Base-by-base conservation (phyloP, 2,888 invertebrate species). In the Scelioninae gen. 2 region DNA sequence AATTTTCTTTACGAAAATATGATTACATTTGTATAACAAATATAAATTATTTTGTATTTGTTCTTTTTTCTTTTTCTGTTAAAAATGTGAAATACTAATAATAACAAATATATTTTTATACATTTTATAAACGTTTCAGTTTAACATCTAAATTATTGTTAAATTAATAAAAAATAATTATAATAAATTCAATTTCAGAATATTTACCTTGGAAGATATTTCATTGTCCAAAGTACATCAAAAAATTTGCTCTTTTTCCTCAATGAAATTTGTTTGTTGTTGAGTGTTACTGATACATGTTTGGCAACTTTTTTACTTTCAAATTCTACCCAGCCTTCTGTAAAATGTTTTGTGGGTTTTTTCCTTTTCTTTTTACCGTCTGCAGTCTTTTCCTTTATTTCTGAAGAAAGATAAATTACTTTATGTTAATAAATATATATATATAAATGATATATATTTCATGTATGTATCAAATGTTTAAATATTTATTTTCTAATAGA, bases 261-360 rank as follows among this genome's bases (percentile, higher is more conserved):
- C 0, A 93, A 92, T 3, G 95, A 94, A 52, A 97, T 94, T 86
- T 92, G 93, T 58, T 91, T 92, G 81, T 95, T 96, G 83, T 98
- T 98, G n/a, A 98, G 86, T 52, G 90, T 87, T 0, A 86, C 84
- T 0, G 96, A 96, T n/a, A 97, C 94, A 82, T 90, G 88, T 86
- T 97, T 97, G 0, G 97, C 98, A 1, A 93, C 88, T 78, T 91
- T 91, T 86, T 97, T 97, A 78, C 93, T 93, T 81, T 93, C 90
- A 86, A 96, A 98, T 86, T 98, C 98, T 0, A 98, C 90, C 98
- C 98, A 98, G 1, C 97, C 98, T 89, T 98, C 98, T 0, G 92
- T 92, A 78, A 94, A 96, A 81, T 92, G 89, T 60, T 88, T 89
- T 0, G 81, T 85, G 58, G 84, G 86, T 79, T 78, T 87, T 69